Evolutionary conservation across 2,113 vertebrate species (phyloP).

Genomic region (Brachyistius frenatus): DNA sequence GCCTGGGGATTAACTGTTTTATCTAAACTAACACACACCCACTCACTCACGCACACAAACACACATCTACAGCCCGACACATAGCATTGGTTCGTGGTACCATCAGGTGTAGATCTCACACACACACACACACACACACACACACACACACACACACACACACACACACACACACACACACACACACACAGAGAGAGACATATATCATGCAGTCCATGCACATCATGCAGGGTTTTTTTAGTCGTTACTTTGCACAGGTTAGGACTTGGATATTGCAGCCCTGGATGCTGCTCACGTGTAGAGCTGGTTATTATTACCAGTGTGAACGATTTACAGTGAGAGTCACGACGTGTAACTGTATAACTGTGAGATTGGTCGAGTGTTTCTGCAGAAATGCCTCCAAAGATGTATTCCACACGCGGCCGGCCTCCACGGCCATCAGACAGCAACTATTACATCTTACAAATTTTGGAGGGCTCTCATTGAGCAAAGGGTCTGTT

Average conservation of each 20-base stretch:
- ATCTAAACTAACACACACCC: constrained; percentile 86
- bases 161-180: too few relatives aligned
- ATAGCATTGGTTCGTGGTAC: constrained; percentile 76
- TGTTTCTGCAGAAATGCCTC: constrained; percentile 33
- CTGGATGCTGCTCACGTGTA: constrained; percentile 33
- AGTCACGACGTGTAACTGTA: constrained; percentile 54
- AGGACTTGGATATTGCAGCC: constrained; percentile 38
- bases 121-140: constrained; percentile 7
- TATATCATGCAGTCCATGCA: constrained; percentile 46
- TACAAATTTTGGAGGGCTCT: constrained; percentile 31
- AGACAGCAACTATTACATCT: constrained; percentile 29
- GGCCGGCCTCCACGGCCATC: constrained; percentile 4
- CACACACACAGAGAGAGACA: constrained; percentile 18
- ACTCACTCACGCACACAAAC: constrained; percentile 58
- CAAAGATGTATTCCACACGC: constrained; percentile 1
- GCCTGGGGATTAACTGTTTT: constrained; percentile 90
- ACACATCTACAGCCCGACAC: constrained; percentile 68
- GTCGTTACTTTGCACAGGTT: constrained; percentile 55
- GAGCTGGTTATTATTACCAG: constrained; percentile 42
- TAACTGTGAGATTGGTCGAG: constrained; percentile 49
- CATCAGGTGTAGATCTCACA: constrained; percentile 75
- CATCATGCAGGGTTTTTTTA: constrained; percentile 58
- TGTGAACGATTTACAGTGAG: constrained; percentile 27
- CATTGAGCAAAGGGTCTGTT: constrained; percentile 43
- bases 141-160: too few relatives aligned